Percentiles rank a stretch among this genome's conserved stretches.
Conservation (phyloP, 2,888 invertebrate genomes). For the Lasioglossum marginatum region DNA sequence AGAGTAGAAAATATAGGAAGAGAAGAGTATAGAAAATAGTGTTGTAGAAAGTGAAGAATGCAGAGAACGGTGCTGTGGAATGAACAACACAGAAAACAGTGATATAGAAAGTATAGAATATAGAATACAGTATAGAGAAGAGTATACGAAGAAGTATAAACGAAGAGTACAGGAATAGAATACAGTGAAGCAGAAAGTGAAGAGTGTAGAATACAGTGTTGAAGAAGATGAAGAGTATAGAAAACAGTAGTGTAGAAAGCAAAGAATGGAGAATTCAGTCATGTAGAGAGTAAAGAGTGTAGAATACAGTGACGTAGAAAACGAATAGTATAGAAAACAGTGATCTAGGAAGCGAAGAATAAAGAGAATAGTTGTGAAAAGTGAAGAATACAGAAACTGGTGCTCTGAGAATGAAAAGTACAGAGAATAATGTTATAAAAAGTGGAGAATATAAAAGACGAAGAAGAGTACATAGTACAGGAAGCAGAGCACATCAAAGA, state of each 20-base stretch:
- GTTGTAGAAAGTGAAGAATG: background rate
- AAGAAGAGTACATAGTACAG: background rate
- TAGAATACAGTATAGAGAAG: background rate
- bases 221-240: background rate
- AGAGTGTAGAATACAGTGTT: background rate
- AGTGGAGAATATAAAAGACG: background rate
- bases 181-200: too few species aligned
- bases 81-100: background rate
- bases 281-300: background rate
- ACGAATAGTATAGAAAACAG: background rate
- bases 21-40: background rate
- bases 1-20: background rate
- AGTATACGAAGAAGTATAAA: background rate
- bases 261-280: background rate
- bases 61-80: background rate
- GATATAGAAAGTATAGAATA: background rate
- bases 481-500: background rate
- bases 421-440: background rate
- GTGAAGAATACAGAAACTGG: background rate
- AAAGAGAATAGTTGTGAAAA: background rate
- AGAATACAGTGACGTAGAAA: background rate
- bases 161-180: background rate
- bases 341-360: background rate
- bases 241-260: background rate
- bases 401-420: background rate